Conservation (phyloP, 2,797 vertebrate genomes). For the Eidolon dupreanum region DNA sequence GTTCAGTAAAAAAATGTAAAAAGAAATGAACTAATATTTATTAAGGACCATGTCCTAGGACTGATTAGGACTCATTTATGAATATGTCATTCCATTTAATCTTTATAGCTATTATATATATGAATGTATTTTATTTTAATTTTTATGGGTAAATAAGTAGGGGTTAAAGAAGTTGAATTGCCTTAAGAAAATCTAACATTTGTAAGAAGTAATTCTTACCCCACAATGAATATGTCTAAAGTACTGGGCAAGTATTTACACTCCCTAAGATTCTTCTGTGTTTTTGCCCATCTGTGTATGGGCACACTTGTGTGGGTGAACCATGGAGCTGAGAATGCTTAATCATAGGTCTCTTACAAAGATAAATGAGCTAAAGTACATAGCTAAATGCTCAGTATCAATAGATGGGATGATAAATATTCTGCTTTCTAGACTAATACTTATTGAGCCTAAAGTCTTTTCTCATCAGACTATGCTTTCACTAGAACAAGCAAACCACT, state of each 20-base stretch:
- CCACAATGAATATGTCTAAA: background rate
- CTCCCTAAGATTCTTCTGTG: background rate
- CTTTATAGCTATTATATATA: background rate
- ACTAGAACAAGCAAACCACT: background rate
- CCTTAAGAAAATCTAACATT: constrained; percentile 2
- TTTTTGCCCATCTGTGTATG: background rate
- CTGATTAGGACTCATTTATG: background rate
- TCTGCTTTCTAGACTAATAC: background rate
- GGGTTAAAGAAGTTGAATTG: background rate
- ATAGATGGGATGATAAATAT: background rate
- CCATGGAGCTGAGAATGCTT: background rate
- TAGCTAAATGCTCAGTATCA: background rate
- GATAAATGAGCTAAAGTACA: background rate
- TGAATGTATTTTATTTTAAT: background rate
- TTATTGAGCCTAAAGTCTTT: background rate
- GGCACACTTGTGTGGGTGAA: background rate
- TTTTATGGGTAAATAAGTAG: background rate
- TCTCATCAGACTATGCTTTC: background rate
- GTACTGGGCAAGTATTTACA: background rate
- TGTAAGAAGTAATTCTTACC: background rate
- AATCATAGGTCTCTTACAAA: background rate
- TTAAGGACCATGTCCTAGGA: background rate
- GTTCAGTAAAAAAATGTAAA: background rate
- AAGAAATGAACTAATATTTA: background rate
- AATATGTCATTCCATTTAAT: background rate